These are phyloP conservation scores for Orthosia incerta DNA, from an alignment of 2,888 invertebrate species.

Conservation along the genomic window DNA sequence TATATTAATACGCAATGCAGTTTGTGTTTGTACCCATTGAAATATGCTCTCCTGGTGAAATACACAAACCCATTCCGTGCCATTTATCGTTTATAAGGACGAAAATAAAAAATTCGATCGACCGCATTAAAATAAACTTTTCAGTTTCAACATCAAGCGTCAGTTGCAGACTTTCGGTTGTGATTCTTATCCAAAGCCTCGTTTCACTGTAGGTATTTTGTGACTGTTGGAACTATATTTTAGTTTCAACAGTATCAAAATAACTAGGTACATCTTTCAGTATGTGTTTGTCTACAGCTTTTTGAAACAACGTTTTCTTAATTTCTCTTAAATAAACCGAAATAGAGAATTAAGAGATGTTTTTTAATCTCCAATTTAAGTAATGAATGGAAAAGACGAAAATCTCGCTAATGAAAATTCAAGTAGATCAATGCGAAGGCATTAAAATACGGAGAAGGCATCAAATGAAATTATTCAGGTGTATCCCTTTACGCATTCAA, in stretches of 20 bases:
- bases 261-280: neutral
- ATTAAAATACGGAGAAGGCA: conserved; percentile 44
- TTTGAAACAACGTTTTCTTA: neutral
- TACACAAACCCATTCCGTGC: neutral
- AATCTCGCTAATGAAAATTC: conserved; percentile 31
- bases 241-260: neutral
- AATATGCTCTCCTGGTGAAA: neutral
- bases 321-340: neutral
- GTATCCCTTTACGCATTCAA: conserved; percentile 60
- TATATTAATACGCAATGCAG: conserved; percentile 35
- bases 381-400: conserved; percentile 10
- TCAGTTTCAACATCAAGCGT: neutral
- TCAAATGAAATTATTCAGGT: conserved; percentile 59
- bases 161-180: conserved; percentile 14
- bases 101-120: conserved; percentile 16
- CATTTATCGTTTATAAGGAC: neutral
- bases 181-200: neutral
- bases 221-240: neutral
- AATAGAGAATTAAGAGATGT: neutral
- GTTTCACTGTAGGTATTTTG: neutral
- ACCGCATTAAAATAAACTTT: conserved; percentile 12
- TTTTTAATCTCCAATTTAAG: conserved; percentile 6
- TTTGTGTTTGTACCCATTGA: conserved; percentile 6
- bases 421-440: conserved; percentile 35
- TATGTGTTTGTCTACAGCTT: neutral